Conservation (phyloP, 2,113 vertebrate species). For the Myotis lucifugus region DNA sequence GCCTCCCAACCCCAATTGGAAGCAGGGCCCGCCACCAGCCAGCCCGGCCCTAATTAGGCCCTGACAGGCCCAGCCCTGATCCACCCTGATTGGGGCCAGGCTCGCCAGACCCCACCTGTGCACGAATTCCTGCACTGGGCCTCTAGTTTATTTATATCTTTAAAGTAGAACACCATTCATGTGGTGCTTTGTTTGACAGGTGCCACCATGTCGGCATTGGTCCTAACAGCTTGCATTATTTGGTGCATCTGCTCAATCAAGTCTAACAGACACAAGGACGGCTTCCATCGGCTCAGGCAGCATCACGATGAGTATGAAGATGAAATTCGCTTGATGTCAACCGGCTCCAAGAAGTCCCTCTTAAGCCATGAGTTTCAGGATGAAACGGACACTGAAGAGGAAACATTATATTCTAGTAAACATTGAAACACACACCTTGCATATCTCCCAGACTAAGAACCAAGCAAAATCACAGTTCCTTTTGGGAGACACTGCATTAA, state of each 20-base stretch:
- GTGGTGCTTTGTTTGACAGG: slow-evolving; percentile 82
- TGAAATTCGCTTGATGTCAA: slow-evolving; percentile 95
- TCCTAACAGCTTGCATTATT: slow-evolving; percentile 96
- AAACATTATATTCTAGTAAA: slow-evolving; percentile 97
- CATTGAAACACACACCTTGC: slow-evolving; percentile 84
- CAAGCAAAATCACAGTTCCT: slow-evolving; percentile 67
- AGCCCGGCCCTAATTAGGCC: no score
- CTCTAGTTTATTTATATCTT: background rate
- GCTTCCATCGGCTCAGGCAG: slow-evolving; percentile 96
- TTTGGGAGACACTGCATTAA: slow-evolving; percentile 67
- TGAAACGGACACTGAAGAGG: slow-evolving; percentile 98
- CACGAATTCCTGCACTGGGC: no score
- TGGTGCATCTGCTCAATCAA: slow-evolving; percentile 98
- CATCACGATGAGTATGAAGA: slow-evolving; percentile 97
- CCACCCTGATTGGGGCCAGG: no score
- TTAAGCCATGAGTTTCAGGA: slow-evolving; percentile 97
- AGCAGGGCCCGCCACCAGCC: no score
- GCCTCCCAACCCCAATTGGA: no score
- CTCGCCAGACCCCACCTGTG: no score
- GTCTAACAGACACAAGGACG: slow-evolving; percentile 97
- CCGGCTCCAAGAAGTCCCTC: slow-evolving; percentile 97
- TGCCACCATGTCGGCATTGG: slow-evolving; percentile 95
- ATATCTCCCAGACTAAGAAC: slow-evolving; percentile 55
- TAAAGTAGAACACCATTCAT: background rate
- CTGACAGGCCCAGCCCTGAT: no score